Evolutionary conservation across 1,140 invertebrate species (phyloP), one percentile per base, ranked within the genome.

Genomic region (Drosophila kikkawai): DNA sequence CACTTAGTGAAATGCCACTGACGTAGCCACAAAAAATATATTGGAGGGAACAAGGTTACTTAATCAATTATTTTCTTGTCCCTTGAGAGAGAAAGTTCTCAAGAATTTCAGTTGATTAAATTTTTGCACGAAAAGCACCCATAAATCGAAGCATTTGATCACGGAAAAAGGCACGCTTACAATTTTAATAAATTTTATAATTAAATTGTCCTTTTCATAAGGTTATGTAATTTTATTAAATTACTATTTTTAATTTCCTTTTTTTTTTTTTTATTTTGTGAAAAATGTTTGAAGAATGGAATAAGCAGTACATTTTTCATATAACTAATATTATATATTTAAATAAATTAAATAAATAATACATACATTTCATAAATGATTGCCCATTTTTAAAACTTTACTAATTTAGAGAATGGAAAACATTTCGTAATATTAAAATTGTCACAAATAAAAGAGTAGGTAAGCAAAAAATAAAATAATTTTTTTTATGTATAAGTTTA

Each of bases 1-100:
- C 19, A 76, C 29, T 77, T 56, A 60, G 36, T 67, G 37, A 57
- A 76, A 57, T 39, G 50, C 15, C 41, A 53, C 53, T 68, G 73
- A 76, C 63, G 53, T 66, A 45, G 60, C 7, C 17, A 65, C 34
- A 37, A 55, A 36, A 34, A 61, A 17, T 50, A 7, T 47, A 41
- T 61, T 15, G 12, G 26, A 42, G 15, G 47, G n/a, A 60, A 60
- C 45, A 55, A 53, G 55, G 41, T 55, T 41, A 42, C 29, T 60
- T 37, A 77, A 59, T 55, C 63, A 26, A 70, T 48, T 56, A 58
- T 37, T 68, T 47, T 32, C 0, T 4, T n/a, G 7, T 58, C 66
- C 37, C 66, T 44, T 55, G 42, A 22, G 36, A 36, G 13, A 4
- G 4, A 41, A 12, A 11, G 7, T 29, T 0, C 41, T 9, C 13